These are phyloP conservation scores for Rana temporaria DNA, from an alignment of 2,113 vertebrate genomes.

Conservation along the genomic window DNA sequence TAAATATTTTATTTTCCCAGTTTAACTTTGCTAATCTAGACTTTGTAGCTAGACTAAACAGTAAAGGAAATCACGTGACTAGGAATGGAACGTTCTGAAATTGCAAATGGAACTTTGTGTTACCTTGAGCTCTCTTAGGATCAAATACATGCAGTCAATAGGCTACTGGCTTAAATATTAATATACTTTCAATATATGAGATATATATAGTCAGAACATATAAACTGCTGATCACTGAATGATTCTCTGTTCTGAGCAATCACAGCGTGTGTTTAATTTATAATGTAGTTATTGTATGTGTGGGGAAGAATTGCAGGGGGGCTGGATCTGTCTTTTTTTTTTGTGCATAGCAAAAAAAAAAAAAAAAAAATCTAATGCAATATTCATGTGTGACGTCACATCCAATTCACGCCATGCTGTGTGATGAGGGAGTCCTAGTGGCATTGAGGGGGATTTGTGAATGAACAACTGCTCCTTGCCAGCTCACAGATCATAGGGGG, in stretches of 20 bases:
- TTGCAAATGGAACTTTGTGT: too few species aligned
- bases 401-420: constrained; percentile 62
- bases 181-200: too few species aligned
- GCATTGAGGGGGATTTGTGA: constrained; percentile 80
- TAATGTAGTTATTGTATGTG: background rate
- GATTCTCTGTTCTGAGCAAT: background rate
- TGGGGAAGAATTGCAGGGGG: constrained; percentile 20
- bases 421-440: constrained; percentile 58
- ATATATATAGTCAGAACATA: too few species aligned
- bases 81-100: too few species aligned
- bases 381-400: constrained; percentile 72
- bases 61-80: too few species aligned
- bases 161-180: too few species aligned
- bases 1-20: too few species aligned
- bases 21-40: too few species aligned
- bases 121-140: too few species aligned
- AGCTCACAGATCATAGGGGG: constrained; percentile 77
- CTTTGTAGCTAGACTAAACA: too few species aligned
- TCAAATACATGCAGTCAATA: too few species aligned
- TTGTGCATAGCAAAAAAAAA: background rate
- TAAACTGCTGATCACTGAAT: background rate
- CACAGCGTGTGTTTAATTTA: constrained; percentile 7
- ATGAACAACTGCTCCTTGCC: constrained; percentile 77
- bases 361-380: constrained; percentile 40
- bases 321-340: background rate